Evolutionary conservation across 2,888 invertebrate species (phyloP), one percentile per base, ranked within the genome.

Genomic region (Latheticus oryzae): DNA sequence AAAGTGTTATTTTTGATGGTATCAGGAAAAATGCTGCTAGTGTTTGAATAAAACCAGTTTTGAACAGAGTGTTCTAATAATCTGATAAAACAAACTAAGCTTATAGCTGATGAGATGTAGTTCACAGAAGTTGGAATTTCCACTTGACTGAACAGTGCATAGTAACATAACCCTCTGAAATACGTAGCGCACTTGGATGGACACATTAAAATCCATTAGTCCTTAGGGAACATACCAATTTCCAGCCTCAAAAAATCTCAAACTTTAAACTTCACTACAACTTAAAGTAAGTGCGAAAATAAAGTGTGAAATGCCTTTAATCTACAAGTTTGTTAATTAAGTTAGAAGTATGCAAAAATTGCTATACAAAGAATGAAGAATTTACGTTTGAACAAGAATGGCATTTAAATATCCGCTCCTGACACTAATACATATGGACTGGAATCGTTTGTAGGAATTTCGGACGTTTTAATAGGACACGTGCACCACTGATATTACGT

Each of bases 361-460:
- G n/a, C n/a, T n/a, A n/a, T n/a, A n/a, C n/a, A n/a, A n/a, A n/a
- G n/a, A n/a, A n/a, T 5, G 13, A 37, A 24, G 37, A 26, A 24
- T 23, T 47, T 33, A 24, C 24, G 15, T 35, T 12, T 16, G 16
- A 35, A 24, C 47, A 30, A 9, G 21, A 45, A 45, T 32, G 47
- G 37, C 48, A 48, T 48, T 48, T 48, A 48, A 48, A 48, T 48
- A 48, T 48, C 28, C 15, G 37, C 19, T 45, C 45, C 7, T 9
- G 30, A 45, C 30, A 32, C 45, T 11, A 19, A 30, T 45, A 24
- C 35, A 17, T 33, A 23, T 32, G 4, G 11, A 13, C 5, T 21
- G 47, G 24, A 47, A 48, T 51, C 21, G 38, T 23, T 40, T 21
- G 51, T 38, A 19, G 51, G 51, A 51, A 51, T 51, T 38, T 37